Conservation (phyloP, 1,140 invertebrate genomes). For the Melitaea cinxia region DNA sequence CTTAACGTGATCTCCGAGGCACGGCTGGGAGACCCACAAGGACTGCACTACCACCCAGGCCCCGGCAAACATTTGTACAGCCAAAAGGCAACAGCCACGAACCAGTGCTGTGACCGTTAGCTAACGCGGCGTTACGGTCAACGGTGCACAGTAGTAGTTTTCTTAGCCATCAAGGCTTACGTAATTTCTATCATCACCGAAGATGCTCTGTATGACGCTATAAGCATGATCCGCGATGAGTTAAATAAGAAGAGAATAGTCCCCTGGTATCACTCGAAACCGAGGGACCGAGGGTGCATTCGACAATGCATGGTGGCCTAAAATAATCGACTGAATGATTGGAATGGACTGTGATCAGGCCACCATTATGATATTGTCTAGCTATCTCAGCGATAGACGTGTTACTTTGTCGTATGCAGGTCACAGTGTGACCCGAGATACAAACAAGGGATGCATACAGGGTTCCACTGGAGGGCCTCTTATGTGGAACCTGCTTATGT, state of each 20-base stretch:
- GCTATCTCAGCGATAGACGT: background rate
- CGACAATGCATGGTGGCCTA: conserved; percentile 48
- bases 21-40: no score
- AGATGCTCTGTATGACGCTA: conserved; percentile 7
- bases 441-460: conserved; percentile 32
- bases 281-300: conserved; percentile 54
- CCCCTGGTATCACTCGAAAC: conserved; percentile 38
- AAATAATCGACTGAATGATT: background rate
- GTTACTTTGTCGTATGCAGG: background rate
- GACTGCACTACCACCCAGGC: no score
- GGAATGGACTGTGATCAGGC: background rate
- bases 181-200: no score
- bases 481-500: conserved; percentile 35
- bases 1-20: no score
- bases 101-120: no score
- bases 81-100: no score
- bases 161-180: no score
- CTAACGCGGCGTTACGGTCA: no score
- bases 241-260: background rate
- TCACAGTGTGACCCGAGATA: background rate
- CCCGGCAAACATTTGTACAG: no score
- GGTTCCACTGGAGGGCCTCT: conserved; percentile 33
- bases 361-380: background rate
- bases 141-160: no score
- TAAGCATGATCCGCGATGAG: background rate